Evolutionary conservation across 1,140 invertebrate genomes (phyloP), one percentile per base, ranked within the genome.

Genomic region (Leptopilina clavipes): DNA sequence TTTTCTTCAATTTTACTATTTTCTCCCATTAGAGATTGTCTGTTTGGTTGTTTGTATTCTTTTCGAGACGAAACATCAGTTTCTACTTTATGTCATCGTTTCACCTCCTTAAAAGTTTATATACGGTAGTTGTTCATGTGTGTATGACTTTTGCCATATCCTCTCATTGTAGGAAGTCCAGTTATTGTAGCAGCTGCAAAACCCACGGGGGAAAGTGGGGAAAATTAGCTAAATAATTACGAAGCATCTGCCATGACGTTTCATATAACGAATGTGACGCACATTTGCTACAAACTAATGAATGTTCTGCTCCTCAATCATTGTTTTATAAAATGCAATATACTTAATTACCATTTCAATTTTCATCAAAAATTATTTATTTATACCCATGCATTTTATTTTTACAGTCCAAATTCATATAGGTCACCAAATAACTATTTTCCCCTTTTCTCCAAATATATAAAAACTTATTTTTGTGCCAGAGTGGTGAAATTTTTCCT

Each of bases 141-240:
- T 65, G 3, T 65, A 31, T 31, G 6, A 65, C 59, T 65, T 65
- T 14, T 31, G 59, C 5, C 14, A 65, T 40, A 40, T 31, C 22
- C 59, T 25, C 19, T 12, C 14, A 65, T 31, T 65, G 59, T 65
- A 14, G 59, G 22, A 65, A n/a, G 59, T 65, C 59, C 59, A 31
- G 59, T 65, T 65, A 65, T 65, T n/a, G 59, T 12, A 65, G 11
- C 59, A 65, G 59, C 25, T 65, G 59, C 22, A 65, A 25, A 65
- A 22, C 59, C 59, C 6, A 22, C 11, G 59, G 59, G 59, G 59
- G 59, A 59, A 59, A 59, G 19, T 22, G 56, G 19, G 6, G 56
- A 65, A 65, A 65, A 65, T 65, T 65, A 65, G 59, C 25, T 65
- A 65, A 65, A 65, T 65, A 65, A 65, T 65, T 65, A 65, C 59